Conservation (phyloP, 2,888 invertebrate genomes). For the Caenorhabditis japonica region DNA sequence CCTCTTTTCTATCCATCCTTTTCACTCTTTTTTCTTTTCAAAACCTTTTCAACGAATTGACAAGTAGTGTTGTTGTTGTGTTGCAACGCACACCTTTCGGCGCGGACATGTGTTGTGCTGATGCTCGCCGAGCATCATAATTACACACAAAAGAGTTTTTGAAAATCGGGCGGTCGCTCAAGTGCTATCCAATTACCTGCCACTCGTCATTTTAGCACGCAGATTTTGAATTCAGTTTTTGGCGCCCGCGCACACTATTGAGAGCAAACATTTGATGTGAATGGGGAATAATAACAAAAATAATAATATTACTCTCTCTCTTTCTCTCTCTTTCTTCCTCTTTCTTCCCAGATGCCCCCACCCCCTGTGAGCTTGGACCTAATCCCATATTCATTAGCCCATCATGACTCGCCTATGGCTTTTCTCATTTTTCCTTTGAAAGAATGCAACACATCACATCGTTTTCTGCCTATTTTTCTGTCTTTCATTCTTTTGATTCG, state of each 20-base stretch:
- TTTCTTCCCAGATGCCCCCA: conserved; percentile 1
- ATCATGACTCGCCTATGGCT: conserved; percentile 11
- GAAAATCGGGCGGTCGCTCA: no score
- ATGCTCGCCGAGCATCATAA: conserved; percentile 13
- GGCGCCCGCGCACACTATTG: not conserved
- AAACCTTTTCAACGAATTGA: not conserved
- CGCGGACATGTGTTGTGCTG: conserved; percentile 21
- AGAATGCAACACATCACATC: conserved; percentile 20
- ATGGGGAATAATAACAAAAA: not conserved
- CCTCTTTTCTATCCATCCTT: conserved; percentile 2
- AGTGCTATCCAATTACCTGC: no score
- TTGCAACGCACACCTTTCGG: conserved; percentile 11
- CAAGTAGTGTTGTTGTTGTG: not conserved
- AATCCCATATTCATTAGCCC: conserved; percentile 40
- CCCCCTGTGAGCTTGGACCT: no score
- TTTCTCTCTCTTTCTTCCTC: no score
- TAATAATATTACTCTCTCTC: no score
- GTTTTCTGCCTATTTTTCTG: conserved; percentile 19
- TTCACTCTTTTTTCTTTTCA: conserved; percentile 4
- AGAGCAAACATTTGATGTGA: conserved; percentile 1
- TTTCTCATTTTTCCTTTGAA: no score
- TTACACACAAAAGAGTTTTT: conserved; percentile 14
- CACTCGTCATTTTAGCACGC: not conserved
- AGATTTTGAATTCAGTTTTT: conserved; percentile 4
- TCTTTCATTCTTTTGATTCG: no score